Conservation (phyloP, 2,888 invertebrate genomes). For the Sphaerophoria rueppellii region DNA sequence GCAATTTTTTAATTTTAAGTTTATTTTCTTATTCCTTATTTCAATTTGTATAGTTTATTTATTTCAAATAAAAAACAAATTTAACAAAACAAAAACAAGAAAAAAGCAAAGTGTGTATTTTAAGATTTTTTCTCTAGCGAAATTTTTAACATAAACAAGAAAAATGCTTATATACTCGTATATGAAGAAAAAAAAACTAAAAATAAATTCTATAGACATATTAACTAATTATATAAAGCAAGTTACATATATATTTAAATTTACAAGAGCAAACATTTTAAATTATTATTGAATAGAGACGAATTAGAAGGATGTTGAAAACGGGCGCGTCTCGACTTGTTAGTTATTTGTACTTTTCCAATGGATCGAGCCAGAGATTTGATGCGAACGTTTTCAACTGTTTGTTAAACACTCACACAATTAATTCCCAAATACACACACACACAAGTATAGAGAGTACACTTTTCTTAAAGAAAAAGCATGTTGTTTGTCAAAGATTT, state of each 20-base stretch:
- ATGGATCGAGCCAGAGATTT: neutral
- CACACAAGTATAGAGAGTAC: neutral
- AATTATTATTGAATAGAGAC: constrained; percentile 16
- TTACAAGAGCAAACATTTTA: constrained; percentile 53
- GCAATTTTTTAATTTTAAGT: constrained; percentile 25
- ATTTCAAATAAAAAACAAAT: constrained; percentile 42
- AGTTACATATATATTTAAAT: constrained; percentile 60
- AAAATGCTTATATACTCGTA: constrained; percentile 67
- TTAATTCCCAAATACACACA: constrained; percentile 5
- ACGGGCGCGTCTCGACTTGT: constrained; percentile 23
- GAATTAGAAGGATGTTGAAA: constrained; percentile 1
- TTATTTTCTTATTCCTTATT: constrained; percentile 22
- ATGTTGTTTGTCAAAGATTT: constrained; percentile 22
- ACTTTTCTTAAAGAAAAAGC: neutral
- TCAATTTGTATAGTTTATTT: constrained; percentile 59
- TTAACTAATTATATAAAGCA: constrained; percentile 50
- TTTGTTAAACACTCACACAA: constrained; percentile 34
- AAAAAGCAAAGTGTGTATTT: constrained; percentile 58
- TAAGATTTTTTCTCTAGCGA: constrained; percentile 69
- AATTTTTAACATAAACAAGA: constrained; percentile 60
- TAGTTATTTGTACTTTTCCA: constrained; percentile 53
- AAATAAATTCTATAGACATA: constrained; percentile 38
- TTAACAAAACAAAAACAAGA: constrained; percentile 9
- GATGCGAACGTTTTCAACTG: constrained; percentile 43
- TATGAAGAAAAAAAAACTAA: constrained; percentile 18